Conservation (phyloP, 2,797 vertebrate genomes). For the Macroramphosus scolopax region DNA sequence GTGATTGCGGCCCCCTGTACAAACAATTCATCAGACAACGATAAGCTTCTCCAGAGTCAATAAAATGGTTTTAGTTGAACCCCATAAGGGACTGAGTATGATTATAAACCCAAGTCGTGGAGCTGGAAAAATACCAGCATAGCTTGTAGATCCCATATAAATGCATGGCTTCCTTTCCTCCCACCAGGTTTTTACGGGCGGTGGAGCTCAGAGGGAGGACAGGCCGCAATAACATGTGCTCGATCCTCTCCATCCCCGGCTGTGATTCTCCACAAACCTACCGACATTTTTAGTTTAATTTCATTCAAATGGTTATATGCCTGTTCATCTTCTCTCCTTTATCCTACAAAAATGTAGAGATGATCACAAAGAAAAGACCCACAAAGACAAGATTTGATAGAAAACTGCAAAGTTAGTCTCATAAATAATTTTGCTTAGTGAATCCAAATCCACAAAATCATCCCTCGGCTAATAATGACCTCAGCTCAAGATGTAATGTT, state of each 20-base stretch:
- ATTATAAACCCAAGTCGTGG: constrained; percentile 64
- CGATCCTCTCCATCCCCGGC: constrained; percentile 52
- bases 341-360: constrained; percentile 26
- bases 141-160: constrained; percentile 74
- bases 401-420: constrained; percentile 21
- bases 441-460: constrained; percentile 42
- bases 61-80: constrained; percentile 69
- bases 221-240: constrained; percentile 61
- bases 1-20: constrained; percentile 46
- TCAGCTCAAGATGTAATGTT: constrained; percentile 48
- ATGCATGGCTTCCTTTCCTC: constrained; percentile 67
- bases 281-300: constrained; percentile 56
- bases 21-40: constrained; percentile 58
- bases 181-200: constrained; percentile 64
- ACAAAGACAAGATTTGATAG: constrained; percentile 31
- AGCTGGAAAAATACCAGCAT: constrained; percentile 59
- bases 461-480: constrained; percentile 55
- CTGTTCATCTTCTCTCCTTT: constrained; percentile 19
- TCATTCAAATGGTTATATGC: constrained; percentile 43
- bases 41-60: constrained; percentile 70
- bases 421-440: constrained; percentile 29
- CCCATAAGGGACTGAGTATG: constrained; percentile 51
- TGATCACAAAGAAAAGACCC: constrained; percentile 22
- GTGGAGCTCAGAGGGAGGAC: constrained; percentile 56
- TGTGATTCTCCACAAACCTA: constrained; percentile 36